Base-by-base conservation (phyloP, 2,113 vertebrate genomes). In the Nerophis lumbriciformis region DNA sequence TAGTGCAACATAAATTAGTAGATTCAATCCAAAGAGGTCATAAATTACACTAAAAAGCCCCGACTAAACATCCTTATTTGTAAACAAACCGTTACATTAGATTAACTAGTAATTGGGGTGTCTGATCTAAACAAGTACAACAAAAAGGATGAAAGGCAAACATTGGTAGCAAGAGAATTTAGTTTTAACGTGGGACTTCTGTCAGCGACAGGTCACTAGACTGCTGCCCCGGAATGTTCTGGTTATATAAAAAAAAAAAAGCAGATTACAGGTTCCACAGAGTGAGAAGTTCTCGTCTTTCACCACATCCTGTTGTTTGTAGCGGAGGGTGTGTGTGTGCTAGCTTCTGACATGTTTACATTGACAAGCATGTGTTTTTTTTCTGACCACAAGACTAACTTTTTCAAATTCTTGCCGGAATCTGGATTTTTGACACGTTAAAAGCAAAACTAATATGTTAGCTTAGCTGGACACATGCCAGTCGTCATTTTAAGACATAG, bases 261-360 rank as follows among this genome's bases (percentile, higher is more conserved):
- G 49, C 44, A 80, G 79, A 85, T 81, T 78, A 76, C 76, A 78
- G 68, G 76, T 79, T 81, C 38, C 11, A 42, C 61, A 16, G 59
- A 38, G 56, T 63, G 50, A 55, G 51, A 68, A 60, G 64, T 68
- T 80, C 73, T 72, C 53, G 61, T 78, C 48, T 58, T 36, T 49
- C 63, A 72, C 75, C 71, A 75, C 83, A 77, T 80, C 65, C 75
- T 59, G 67, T 48, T 71, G 58, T 45, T 45, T 12, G 42, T 45
- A 45, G 42, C 42, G 6, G 14, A 42, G 36, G 10, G 15, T 38
- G 60, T 63, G 39, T 63, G 39, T 13, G 7, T 5, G 19, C 14
- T 44, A n/a, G 42, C 42, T 45, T 3, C 14, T 15, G 48, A 48
- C 38, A n/a, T 19, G n/a, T 57, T 42, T 44, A 57, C 6, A 57